phyloP scores from a whole-genome alignment of 2,797 vertebrate species.

The Pteropus rufus region DNA sequence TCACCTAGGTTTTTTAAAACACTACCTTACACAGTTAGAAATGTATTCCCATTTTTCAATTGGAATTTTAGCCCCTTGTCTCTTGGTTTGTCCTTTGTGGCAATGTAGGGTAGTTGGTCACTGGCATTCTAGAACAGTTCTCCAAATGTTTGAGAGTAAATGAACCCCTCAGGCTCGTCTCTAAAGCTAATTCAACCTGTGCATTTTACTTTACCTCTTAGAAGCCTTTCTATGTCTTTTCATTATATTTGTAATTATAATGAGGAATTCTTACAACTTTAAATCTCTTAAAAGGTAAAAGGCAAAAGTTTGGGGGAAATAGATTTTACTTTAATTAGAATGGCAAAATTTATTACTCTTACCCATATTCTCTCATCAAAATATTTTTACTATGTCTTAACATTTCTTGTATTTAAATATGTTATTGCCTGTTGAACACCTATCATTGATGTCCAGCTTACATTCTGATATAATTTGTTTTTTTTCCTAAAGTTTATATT shows the following conservation, averaged over 20 bases:
- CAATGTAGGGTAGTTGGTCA: background rate
- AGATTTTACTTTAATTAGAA: background rate
- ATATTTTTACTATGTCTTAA: background rate
- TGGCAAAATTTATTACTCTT: background rate
- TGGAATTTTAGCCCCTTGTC: background rate
- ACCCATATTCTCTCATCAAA: background rate
- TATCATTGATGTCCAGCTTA: background rate
- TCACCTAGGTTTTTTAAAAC: background rate
- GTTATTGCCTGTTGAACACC: background rate
- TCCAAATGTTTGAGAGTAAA: background rate
- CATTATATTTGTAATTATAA: background rate
- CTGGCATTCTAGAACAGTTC: background rate
- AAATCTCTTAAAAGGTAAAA: conserved; percentile 12
- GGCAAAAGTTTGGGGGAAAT: background rate
- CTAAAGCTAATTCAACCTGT: background rate
- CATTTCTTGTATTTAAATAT: background rate
- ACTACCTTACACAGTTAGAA: background rate
- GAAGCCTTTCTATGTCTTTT: background rate
- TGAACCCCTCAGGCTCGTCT: background rate
- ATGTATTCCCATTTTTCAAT: background rate
- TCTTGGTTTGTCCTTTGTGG: background rate
- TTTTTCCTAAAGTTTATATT: background rate
- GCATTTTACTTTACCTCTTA: background rate
- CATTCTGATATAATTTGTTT: background rate
- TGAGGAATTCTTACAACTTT: background rate